Conservation (phyloP, 2,797 vertebrate genomes). For the Clarias platycephalus region DNA sequence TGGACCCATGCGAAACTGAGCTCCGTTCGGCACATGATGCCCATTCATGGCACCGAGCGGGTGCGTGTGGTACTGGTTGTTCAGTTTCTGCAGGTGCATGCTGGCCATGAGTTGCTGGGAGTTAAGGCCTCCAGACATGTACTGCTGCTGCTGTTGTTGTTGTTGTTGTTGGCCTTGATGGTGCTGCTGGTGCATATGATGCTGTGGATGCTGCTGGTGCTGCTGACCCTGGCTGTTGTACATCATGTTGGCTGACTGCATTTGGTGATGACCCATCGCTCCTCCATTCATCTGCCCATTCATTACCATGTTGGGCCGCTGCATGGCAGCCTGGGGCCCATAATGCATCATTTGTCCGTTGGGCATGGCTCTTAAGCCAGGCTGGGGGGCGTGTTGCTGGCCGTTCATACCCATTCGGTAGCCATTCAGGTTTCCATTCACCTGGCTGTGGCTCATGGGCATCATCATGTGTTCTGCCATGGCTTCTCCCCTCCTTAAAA, state of each 20-base stretch:
- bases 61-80: conserved; percentile 88
- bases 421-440: conserved; percentile 78
- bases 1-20: conserved; percentile 79
- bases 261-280: conserved; percentile 84
- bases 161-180: conserved; percentile 67
- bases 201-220: conserved; percentile 76
- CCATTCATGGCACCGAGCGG: conserved; percentile 76
- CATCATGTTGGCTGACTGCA: conserved; percentile 80
- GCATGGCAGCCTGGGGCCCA: conserved; percentile 75
- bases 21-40: conserved; percentile 72
- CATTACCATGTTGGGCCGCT: conserved; percentile 79
- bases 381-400: conserved; percentile 79
- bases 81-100: conserved; percentile 92
- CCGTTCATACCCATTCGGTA: conserved; percentile 88
- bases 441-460: conserved; percentile 84
- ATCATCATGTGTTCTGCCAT: conserved; percentile 98
- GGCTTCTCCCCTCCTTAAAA: conserved; percentile 64
- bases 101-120: conserved; percentile 89
- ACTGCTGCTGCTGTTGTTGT: conserved; percentile 66
- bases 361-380: conserved; percentile 72
- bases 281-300: conserved; percentile 74
- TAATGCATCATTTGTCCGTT: conserved; percentile 86
- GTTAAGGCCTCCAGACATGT: conserved; percentile 72
- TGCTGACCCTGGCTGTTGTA: conserved; percentile 76
- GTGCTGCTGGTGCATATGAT: conserved; percentile 63